A percentile compares a stretch with the other conserved stretches of the same genome.
Conservation (phyloP, 2,113 vertebrate species). For the Myotis davidii region DNA sequence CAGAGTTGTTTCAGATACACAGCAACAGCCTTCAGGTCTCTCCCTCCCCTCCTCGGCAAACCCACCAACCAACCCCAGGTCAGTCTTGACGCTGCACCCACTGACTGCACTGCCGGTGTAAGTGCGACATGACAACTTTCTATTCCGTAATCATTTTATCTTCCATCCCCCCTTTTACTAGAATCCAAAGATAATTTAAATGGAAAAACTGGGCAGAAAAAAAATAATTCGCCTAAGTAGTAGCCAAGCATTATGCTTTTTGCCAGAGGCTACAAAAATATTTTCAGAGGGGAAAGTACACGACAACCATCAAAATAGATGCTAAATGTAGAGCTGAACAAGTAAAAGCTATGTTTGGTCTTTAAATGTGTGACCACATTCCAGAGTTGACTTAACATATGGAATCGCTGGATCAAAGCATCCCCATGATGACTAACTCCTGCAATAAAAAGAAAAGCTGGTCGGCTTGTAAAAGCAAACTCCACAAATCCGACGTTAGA, state of each 20-base stretch:
- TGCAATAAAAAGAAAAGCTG: not conserved
- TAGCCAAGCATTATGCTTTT: not conserved
- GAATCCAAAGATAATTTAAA: not conserved
- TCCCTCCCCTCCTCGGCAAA: accelerated
- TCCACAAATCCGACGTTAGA: not conserved
- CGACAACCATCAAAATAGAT: not conserved
- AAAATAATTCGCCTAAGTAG: not conserved
- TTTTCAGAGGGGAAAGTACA: not conserved
- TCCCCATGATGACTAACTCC: not conserved
- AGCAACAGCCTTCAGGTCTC: not conserved
- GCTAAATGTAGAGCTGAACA: not conserved
- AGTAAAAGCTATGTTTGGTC: not conserved
- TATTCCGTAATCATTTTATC: not conserved
- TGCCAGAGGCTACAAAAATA: not conserved
- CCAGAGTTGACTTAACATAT: not conserved
- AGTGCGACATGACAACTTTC: not conserved
- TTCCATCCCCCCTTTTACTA: not conserved
- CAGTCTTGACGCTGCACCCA: not conserved
- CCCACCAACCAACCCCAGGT: not conserved
- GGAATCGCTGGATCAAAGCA: not conserved
- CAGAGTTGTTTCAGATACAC: not conserved
- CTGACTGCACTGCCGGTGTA: not conserved
- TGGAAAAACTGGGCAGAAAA: not conserved
- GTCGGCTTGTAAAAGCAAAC: not conserved
- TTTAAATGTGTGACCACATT: not conserved